A percentile compares a stretch with the other conserved stretches of the same genome.
Evolutionary conservation across 1,140 invertebrate species (phyloP).

Genomic region (Listronotus bonariensis): DNA sequence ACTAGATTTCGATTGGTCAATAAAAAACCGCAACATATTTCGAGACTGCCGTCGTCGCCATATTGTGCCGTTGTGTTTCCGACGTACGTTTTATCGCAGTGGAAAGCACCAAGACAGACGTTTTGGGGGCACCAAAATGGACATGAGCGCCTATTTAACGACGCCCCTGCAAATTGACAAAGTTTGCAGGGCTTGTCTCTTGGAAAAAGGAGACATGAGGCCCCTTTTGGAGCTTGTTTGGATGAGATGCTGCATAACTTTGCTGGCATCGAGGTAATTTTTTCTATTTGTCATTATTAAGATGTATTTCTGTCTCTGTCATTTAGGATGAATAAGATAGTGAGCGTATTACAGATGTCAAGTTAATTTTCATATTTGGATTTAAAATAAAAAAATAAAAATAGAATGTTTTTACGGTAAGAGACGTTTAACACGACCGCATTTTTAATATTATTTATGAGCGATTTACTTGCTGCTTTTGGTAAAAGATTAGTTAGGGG

Average conservation of each 20-base stretch:
- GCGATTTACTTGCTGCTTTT: no score
- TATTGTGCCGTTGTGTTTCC: slow-evolving; percentile 19
- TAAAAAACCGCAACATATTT: slow-evolving; percentile 19
- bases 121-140: slow-evolving; percentile 43
- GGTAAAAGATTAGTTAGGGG: no score
- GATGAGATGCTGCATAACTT: slow-evolving; percentile 58
- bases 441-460: no score
- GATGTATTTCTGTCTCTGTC: slow-evolving; percentile 1
- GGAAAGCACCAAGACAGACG: slow-evolving; percentile 23
- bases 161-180: slow-evolving; percentile 54
- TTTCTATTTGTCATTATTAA: slow-evolving; percentile 7
- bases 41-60: slow-evolving; percentile 28
- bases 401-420: no score
- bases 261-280: slow-evolving; percentile 53
- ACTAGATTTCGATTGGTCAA: slow-evolving; percentile 6
- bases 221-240: slow-evolving; percentile 56
- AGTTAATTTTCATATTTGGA: no score
- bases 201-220: slow-evolving; percentile 56
- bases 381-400: no score
- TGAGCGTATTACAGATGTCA: background rate
- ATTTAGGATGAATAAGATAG: slow-evolving; percentile 1
- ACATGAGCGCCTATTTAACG: slow-evolving; percentile 53
- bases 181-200: slow-evolving; percentile 56
- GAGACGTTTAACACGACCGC: no score
- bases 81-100: slow-evolving; percentile 23